phyloP scores from a whole-genome alignment of 2,113 vertebrate genomes.

The Apodemus sylvaticus region DNA sequence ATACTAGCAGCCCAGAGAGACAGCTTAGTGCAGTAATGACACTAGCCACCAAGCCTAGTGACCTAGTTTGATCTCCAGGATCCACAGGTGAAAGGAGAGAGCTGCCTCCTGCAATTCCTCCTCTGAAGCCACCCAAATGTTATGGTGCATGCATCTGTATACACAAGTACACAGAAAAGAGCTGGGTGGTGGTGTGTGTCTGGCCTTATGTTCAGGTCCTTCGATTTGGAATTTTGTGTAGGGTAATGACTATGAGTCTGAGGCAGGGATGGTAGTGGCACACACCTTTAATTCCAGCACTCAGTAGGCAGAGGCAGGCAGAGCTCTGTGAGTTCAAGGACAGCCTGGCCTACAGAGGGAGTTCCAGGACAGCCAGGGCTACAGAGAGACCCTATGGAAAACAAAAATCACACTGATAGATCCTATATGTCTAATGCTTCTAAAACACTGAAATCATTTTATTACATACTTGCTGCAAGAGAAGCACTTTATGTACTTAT shows the following conservation, averaged over 20 bases:
- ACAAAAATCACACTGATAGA: background rate
- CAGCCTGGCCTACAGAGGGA: background rate
- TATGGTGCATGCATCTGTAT: no score
- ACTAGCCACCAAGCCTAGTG: background rate
- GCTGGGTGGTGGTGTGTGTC: background rate
- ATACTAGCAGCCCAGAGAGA: background rate
- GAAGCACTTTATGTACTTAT: background rate
- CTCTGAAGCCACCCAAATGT: background rate
- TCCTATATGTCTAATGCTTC: background rate
- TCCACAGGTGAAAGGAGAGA: background rate
- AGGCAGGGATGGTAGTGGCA: background rate
- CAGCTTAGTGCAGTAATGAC: background rate
- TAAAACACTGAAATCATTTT: conserved; percentile 27
- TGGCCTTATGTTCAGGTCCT: background rate
- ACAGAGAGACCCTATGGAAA: background rate
- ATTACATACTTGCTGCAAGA: background rate
- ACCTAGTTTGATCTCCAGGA: background rate
- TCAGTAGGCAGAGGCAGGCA: background rate
- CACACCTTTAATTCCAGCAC: background rate
- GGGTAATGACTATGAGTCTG: background rate
- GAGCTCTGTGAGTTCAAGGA: background rate
- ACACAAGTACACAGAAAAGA: background rate
- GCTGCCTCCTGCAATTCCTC: background rate
- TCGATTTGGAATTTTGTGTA: background rate
- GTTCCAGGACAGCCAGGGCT: background rate